Base-by-base conservation (phyloP, 2,888 invertebrate genomes). In the Proisotoma minuta region DNA sequence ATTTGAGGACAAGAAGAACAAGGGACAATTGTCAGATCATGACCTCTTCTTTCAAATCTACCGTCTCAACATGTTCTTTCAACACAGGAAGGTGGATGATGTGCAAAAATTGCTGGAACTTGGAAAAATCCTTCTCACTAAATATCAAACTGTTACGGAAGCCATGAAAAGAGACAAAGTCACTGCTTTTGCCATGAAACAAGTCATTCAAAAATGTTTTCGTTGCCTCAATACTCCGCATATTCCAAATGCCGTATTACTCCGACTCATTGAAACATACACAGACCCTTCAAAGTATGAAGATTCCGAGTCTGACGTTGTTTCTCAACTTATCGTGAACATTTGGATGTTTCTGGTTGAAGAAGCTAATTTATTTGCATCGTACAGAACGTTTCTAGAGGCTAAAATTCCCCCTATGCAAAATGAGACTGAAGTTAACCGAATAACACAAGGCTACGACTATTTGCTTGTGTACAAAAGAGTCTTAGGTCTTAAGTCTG, bases 1-100 rank as follows among this genome's bases (percentile, higher is more conserved):
- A 54, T 94, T 89, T 79, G 91, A 92, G 22, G 22, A 23, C 2
- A 47, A 43, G 20, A 26, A 52, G 8, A 57, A 53, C 23, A 28
- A 24, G 4, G 8, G 22, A 4, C 20, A 50, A 10, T 59, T 60
- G 15, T 28, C 50, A 10, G 43, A 59, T 10, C 65, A 69, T 2
- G 53, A 49, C 10, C n/a, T 70, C 3, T 60, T 62, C 3, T 10
- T 29, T 2, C 68, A 69, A 40, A 52, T 73, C 12, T 59, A 54
- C 20, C 59, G 66, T n/a, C 47, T 73, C 4, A 69, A 66, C 47
- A 53, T 57, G 15, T 73, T 73, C 50, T 70, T 65, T 40, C 40
- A 57, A 2, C 12, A 54, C 27, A 4, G 22, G 8, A 24, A 18
- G 27, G 23, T n/a, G 10, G 22, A 52, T 2, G 65, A 62, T 26